A percentile compares a stretch with the other conserved stretches of the same genome.
Evolutionary conservation across 23 tunicate genomes (phyloP).

Genomic region (Oikopleura vanhoeffeni): DNA sequence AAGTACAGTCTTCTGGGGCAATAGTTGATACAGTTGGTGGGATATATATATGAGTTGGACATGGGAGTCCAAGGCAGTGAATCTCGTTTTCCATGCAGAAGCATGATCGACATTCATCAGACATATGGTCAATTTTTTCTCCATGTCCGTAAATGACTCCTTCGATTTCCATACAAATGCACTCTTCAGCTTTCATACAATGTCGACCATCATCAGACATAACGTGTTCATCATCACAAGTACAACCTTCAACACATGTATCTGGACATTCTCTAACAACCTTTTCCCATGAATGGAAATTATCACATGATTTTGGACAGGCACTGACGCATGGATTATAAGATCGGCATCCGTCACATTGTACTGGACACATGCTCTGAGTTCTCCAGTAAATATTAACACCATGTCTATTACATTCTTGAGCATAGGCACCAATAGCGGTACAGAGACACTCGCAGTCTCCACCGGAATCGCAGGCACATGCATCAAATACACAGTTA

Average conservation of each 20-base stretch:
- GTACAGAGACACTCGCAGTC: slow-evolving; percentile 96
- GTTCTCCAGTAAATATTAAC: slow-evolving; percentile 98
- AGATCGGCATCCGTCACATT: slow-evolving; percentile 55
- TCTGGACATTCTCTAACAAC: slow-evolving; percentile 44
- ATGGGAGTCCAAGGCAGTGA: slow-evolving; percentile 71
- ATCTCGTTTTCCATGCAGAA: slow-evolving; percentile 85
- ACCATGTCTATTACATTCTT: slow-evolving; percentile 96
- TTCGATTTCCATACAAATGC: slow-evolving; percentile 68
- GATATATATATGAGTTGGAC: slow-evolving; percentile 1
- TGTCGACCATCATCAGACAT: slow-evolving; percentile 67
- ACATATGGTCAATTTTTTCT: slow-evolving; percentile 81
- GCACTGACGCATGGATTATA: slow-evolving; percentile 96
- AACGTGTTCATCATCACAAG: slow-evolving; percentile 74
- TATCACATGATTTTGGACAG: slow-evolving; percentile 83
- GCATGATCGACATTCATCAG: slow-evolving; percentile 92
- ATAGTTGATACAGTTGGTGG: slow-evolving; percentile 1
- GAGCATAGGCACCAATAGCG: slow-evolving; percentile 81
- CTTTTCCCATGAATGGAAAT: slow-evolving; percentile 54
- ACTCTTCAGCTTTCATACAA: slow-evolving; percentile 47
- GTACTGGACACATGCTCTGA: slow-evolving; percentile 80
- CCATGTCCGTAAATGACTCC: slow-evolving; percentile 83
- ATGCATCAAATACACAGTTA: slow-evolving; percentile 81
- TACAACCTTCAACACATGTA: slow-evolving; percentile 91
- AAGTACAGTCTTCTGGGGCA: not conserved
- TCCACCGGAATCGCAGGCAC: slow-evolving; percentile 85